Evolutionary conservation across 2,113 vertebrate species (phyloP).

Genomic region (Toxostoma redivivum): DNA sequence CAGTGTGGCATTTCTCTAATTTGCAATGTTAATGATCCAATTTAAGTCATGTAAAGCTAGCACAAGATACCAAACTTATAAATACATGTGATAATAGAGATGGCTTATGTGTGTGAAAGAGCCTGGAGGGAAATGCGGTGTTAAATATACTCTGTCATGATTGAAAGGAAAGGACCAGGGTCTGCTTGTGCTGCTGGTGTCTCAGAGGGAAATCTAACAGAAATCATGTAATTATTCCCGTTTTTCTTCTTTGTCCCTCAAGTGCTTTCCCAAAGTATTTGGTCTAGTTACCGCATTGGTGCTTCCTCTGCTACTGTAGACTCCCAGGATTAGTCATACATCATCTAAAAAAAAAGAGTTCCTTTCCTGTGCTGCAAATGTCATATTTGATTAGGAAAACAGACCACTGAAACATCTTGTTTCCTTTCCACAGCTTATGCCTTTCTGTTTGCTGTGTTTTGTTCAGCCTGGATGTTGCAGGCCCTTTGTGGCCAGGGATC

Average conservation of each 20-base stretch:
- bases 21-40: slow-evolving; percentile 53
- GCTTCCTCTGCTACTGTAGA: neutral
- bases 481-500: neutral
- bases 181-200: neutral
- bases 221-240: neutral
- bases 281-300: neutral
- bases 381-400: neutral
- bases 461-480: neutral
- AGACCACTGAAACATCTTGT: neutral
- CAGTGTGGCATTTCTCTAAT: slow-evolving; percentile 24
- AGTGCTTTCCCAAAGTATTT: neutral
- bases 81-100: slow-evolving; percentile 1
- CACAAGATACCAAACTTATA: neutral
- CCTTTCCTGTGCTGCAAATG: neutral
- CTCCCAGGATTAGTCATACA: neutral
- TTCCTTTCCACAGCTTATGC: neutral
- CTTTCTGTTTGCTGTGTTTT: neutral
- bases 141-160: neutral
- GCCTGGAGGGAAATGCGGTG: neutral
- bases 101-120: neutral
- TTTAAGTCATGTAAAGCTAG: slow-evolving; percentile 36
- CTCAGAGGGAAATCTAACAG: neutral
- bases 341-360: neutral
- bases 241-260: slow-evolving; percentile 2
- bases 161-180: neutral